These are phyloP conservation scores for Nannoperca obscura DNA, from an alignment of 2,797 vertebrate species.

Conservation along the genomic window DNA sequence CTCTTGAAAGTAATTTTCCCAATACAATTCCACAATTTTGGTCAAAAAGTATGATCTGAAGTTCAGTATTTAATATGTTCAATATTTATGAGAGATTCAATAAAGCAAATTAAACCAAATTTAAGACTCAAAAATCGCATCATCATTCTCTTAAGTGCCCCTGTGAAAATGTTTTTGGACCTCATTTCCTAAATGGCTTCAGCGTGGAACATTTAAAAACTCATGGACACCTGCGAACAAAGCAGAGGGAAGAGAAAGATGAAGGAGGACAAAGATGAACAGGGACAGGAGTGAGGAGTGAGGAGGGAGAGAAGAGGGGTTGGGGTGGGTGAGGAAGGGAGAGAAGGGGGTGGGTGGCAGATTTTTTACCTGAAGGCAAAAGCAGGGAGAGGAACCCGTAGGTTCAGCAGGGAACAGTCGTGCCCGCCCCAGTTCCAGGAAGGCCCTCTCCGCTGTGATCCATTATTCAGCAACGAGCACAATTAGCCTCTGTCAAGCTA, in stretches of 20 bases:
- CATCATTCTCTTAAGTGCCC: neutral
- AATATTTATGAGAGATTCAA: neutral
- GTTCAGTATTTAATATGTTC: neutral
- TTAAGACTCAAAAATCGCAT: neutral
- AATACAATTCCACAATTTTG: neutral
- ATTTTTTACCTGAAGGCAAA: constrained; percentile 87
- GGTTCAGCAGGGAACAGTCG: constrained; percentile 80
- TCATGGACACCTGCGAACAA: constrained; percentile 14
- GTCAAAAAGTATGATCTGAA: neutral
- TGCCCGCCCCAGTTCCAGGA: constrained; percentile 82
- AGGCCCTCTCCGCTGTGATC: constrained; percentile 83
- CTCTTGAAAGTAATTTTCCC: neutral
- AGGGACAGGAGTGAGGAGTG: constrained; percentile 22
- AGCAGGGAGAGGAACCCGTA: constrained; percentile 76
- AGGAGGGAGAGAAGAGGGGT: constrained; percentile 29
- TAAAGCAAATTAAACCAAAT: neutral
- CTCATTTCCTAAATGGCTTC: neutral
- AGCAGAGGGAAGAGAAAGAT: constrained; percentile 10
- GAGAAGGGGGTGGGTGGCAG: constrained; percentile 70
- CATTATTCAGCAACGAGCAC: constrained; percentile 88
- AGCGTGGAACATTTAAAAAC: constrained; percentile 8
- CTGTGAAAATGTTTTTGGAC: constrained; percentile 9
- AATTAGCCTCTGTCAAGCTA: constrained; percentile 85
- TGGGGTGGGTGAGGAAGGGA: constrained; percentile 16
- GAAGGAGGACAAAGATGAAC: constrained; percentile 30